Base-by-base conservation (phyloP, 2,113 vertebrate species). In the Rhinichthys klamathensis region DNA sequence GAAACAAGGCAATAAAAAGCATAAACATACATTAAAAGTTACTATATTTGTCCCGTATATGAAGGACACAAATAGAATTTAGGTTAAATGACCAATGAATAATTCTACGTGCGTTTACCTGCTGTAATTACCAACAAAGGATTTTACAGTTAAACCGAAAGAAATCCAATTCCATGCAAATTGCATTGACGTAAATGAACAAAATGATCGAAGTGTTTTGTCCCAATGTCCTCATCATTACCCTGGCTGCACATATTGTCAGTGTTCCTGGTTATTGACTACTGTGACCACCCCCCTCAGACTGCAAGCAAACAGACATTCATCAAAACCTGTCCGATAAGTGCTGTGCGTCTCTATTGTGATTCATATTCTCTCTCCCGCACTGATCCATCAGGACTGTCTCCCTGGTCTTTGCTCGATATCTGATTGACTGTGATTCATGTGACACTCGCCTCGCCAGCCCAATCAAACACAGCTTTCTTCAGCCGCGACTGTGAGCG, bases 391-490 rank as follows among this genome's bases (percentile, higher is more conserved):
- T 84, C 83, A 30, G 18, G 63, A 38, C 76, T 30, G 61, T 32
- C 44, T 54, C 8, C 2, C 3, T 9, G 16, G 6, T 2, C 83
- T 85, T 65, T 75, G 41, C 83, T 85, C 73, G 69, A 63, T 72
- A 18, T 72, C 63, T 61, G 67, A 87, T 80, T 25, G 69, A 72
- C 51, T 30, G 58, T 73, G 88, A 78, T 60, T 30, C 41, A 76
- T 54, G 75, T 86, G 81, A 84, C 69, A 70, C 82, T 83, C 76
- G 15, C 51, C 81, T 54, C 80, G 15, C 11, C 13, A 10, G 41
- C 16, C 32, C 32, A 18, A 69, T 38, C 65, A 38, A 23, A 69
- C 67, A 23, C 18, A 2, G 35, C 67, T 70, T 70, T 70, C 16
- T 38, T 16, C 65, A 2, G 23, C 21, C 54, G 6, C 54, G 2